phyloP scores from a whole-genome alignment of 1,140 invertebrate species.

The Portunus trituberculatus region DNA sequence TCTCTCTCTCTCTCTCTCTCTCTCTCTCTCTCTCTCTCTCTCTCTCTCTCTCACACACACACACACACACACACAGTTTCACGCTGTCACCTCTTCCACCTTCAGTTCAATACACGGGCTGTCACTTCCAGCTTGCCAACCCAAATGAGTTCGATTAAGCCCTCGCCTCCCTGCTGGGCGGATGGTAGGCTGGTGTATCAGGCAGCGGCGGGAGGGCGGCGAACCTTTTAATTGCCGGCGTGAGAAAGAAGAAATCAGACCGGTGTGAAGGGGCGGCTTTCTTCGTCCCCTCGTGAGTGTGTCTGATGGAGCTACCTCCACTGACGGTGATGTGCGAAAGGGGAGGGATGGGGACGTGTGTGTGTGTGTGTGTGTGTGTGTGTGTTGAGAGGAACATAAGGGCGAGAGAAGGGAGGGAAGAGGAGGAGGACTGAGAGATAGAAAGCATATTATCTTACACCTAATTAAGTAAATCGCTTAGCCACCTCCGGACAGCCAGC shows the following conservation, averaged over 20 bases:
- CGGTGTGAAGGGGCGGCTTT: not conserved
- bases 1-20: conserved; percentile 8
- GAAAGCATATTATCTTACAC: not conserved
- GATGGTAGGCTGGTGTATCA: conserved; percentile 10
- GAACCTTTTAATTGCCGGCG: conserved; percentile 11
- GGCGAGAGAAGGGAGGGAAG: not conserved
- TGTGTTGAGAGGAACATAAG: not conserved
- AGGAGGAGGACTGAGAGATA: not conserved
- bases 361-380: conserved; percentile 5
- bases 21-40: conserved; percentile 11
- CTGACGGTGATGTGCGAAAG: not conserved
- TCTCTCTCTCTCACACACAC: not conserved
- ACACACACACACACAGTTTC: not conserved
- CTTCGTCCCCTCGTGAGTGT: not conserved
- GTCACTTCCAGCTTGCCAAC: not conserved
- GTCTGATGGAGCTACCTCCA: not conserved
- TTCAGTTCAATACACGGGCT: conserved; percentile 8
- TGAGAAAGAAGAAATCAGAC: not conserved
- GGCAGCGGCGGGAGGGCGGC: not conserved
- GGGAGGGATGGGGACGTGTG: not conserved
- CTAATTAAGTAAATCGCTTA: not conserved
- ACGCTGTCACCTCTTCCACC: conserved; percentile 16
- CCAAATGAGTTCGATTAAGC: conserved; percentile 22
- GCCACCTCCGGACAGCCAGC: not conserved
- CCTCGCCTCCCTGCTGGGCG: not conserved